A percentile compares a stretch with the other conserved stretches of the same genome.
Conservation (phyloP, 2,888 invertebrate species). For the Andrena chrysosceles region DNA sequence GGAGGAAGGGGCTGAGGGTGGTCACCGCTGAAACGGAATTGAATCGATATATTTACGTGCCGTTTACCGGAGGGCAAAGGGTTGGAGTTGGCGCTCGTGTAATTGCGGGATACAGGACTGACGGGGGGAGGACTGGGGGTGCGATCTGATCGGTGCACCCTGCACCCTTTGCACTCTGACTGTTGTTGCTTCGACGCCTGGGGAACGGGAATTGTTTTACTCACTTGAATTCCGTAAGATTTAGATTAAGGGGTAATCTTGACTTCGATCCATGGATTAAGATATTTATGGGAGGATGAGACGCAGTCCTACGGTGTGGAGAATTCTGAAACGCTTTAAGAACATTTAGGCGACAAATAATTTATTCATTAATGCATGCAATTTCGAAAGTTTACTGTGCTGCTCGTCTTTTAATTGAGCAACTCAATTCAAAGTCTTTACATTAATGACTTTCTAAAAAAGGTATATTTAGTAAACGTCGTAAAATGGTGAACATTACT, state of each 20-base stretch:
- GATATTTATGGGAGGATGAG: background rate
- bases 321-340: too few species aligned
- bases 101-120: conserved; percentile 79
- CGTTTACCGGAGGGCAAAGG: conserved; percentile 81
- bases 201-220: conserved; percentile 18
- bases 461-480: too few species aligned
- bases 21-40: conserved; percentile 83
- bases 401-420: too few species aligned
- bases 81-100: conserved; percentile 81
- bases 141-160: conserved; percentile 50
- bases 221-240: background rate
- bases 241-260: background rate
- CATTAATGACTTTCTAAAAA: too few species aligned
- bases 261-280: background rate
- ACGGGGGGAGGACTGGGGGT: conserved; percentile 40
- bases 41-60: conserved; percentile 85
- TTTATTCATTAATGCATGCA: too few species aligned
- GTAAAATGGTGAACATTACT: too few species aligned
- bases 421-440: too few species aligned
- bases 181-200: conserved; percentile 25
- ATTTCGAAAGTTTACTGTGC: too few species aligned
- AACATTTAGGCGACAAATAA: too few species aligned
- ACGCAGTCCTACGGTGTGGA: too few species aligned
- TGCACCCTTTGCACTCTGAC: conserved; percentile 7
- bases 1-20: conserved; percentile 49